These are phyloP conservation scores for Lissonota sp. DNA, from an alignment of 2,888 invertebrate species.

Conservation along the genomic window DNA sequence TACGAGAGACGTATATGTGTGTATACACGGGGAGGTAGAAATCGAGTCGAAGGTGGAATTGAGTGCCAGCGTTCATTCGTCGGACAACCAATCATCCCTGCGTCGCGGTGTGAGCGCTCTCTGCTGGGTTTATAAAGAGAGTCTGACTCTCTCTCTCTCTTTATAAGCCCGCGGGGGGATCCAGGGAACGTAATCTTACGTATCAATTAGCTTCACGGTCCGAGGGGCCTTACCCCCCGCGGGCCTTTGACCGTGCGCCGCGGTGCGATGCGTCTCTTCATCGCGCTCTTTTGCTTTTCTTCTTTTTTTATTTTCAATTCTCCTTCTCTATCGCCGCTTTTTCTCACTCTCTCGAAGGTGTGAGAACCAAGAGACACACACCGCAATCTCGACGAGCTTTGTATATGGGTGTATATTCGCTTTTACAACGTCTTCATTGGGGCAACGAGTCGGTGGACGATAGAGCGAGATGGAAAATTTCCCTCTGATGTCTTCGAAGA, in stretches of 20 bases:
- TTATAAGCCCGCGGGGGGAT: constrained; percentile 67
- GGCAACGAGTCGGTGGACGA: constrained; percentile 49
- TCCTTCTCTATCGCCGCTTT: constrained; percentile 16
- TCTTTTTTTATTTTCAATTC: constrained; percentile 23
- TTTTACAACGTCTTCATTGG: constrained; percentile 81
- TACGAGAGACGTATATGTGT: constrained; percentile 23
- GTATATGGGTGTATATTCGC: constrained; percentile 68
- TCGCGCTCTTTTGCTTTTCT: constrained; percentile 54
- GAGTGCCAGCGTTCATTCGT: constrained; percentile 76
- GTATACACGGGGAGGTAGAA: constrained; percentile 26
- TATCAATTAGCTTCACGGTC: constrained; percentile 84
- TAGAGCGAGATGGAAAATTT: constrained; percentile 19
- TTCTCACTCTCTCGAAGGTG: constrained; percentile 74
- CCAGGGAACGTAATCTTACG: constrained; percentile 82
- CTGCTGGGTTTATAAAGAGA: background rate
- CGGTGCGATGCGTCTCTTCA: constrained; percentile 61
- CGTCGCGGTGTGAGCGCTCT: constrained; percentile 56
- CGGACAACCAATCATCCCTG: constrained; percentile 80
- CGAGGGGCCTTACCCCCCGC: constrained; percentile 83
- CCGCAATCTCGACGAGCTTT: constrained; percentile 43
- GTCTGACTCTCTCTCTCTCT: constrained; percentile 35
- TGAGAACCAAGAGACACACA: constrained; percentile 80
- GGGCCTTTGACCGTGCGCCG: constrained; percentile 83
- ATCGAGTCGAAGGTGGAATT: constrained; percentile 77
- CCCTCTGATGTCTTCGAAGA: constrained; percentile 35